phyloP scores from a whole-genome alignment of 2,888 invertebrate species.

The Catocala sponsa region DNA sequence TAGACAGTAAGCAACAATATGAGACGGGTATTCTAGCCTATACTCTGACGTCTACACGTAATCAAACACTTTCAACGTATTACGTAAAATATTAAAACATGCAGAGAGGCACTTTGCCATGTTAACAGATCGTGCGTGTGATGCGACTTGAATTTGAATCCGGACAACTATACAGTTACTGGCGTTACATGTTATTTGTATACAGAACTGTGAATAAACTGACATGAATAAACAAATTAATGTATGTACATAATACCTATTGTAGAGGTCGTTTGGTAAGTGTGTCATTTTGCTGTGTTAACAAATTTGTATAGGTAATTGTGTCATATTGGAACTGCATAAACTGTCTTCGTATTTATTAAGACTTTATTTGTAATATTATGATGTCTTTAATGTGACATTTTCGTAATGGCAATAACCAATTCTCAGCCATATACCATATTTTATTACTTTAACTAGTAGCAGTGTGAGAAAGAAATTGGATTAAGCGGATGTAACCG shows the following conservation, averaged over 20 bases:
- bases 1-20: no score
- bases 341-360: not conserved
- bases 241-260: conserved; percentile 26
- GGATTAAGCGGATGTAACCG: no score
- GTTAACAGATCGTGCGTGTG: conserved; percentile 17
- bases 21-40: no score
- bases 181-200: conserved; percentile 10
- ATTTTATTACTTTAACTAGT: no score
- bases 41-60: no score
- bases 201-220: conserved; percentile 22
- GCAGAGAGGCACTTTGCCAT: not conserved
- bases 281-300: conserved; percentile 5
- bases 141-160: conserved; percentile 28
- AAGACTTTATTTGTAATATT: no score
- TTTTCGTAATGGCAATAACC: no score
- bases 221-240: conserved; percentile 24
- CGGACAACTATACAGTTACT: conserved; percentile 41
- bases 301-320: conserved; percentile 1
- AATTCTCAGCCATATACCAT: no score
- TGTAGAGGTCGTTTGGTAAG: conserved; percentile 26
- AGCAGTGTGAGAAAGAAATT: no score
- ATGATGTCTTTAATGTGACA: no score
- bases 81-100: conserved; percentile 8
- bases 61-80: not conserved
- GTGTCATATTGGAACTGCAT: not conserved